Evolutionary conservation across 2,888 invertebrate species (phyloP).

Genomic region (Drosophila stalkeri): DNA sequence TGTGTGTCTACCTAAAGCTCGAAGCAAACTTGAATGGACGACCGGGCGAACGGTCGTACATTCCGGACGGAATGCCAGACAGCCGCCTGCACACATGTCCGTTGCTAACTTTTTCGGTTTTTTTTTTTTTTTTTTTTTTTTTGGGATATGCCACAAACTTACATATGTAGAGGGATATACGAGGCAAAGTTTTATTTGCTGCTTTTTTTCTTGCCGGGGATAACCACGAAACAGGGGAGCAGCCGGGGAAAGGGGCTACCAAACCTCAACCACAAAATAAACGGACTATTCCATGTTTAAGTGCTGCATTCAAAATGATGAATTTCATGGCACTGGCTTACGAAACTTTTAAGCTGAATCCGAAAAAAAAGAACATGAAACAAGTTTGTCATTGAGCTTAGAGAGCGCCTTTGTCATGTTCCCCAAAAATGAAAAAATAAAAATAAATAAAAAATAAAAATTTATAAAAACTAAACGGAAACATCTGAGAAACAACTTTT

Average conservation of each 20-base stretch:
- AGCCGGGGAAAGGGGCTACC: neutral
- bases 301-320: slow-evolving; percentile 54
- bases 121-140: neutral
- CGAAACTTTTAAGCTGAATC: slow-evolving; percentile 33
- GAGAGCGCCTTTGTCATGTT: slow-evolving; percentile 1
- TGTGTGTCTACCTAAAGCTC: slow-evolving; percentile 1
- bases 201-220: neutral
- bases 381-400: slow-evolving; percentile 18
- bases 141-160: slow-evolving; percentile 25
- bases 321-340: slow-evolving; percentile 25
- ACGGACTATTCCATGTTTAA: slow-evolving; percentile 44
- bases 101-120: slow-evolving; percentile 1
- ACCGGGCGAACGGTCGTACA: neutral
- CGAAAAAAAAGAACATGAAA: slow-evolving; percentile 5
- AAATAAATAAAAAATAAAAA: neutral
- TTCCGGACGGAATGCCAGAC: neutral
- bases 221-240: neutral
- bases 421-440: neutral
- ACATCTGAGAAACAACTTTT: slow-evolving; percentile 10
- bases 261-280: slow-evolving; percentile 31
- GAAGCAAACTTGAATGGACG: neutral
- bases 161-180: slow-evolving; percentile 29
- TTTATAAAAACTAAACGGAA: neutral
- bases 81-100: neutral
- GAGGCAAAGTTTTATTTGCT: slow-evolving; percentile 42